These are phyloP conservation scores for Marmota monax DNA, from an alignment of 2,113 vertebrate species.

Conservation along the genomic window DNA sequence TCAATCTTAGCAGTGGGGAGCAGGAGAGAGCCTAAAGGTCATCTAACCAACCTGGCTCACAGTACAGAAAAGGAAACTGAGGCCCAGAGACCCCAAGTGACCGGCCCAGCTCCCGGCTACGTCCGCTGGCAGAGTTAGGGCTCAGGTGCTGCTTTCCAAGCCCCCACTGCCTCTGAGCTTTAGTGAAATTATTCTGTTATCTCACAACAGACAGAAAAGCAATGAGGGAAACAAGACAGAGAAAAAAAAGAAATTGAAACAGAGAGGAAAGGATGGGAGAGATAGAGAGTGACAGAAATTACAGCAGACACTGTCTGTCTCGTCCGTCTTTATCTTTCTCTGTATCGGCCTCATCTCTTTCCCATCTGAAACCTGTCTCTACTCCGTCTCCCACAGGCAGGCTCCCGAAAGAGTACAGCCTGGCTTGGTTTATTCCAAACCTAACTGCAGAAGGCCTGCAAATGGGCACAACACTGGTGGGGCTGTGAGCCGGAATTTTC, in stretches of 20 bases:
- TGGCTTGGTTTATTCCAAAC: constrained; percentile 45
- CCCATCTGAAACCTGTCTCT: constrained; percentile 47
- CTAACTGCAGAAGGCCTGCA: background rate
- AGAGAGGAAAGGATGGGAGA: constrained; percentile 61
- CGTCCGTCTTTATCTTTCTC: constrained; percentile 50
- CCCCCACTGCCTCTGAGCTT: background rate
- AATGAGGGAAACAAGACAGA: constrained; percentile 49
- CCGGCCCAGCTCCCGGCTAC: fast-evolving
- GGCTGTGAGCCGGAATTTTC: background rate
- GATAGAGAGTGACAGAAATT: constrained; percentile 51
- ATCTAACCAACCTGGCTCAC: background rate
- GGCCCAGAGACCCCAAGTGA: background rate
- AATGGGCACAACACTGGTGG: background rate
- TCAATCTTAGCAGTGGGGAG: background rate
- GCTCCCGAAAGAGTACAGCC: background rate
- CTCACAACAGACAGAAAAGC: constrained; percentile 60
- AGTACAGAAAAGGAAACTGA: background rate
- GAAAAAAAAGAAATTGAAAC: constrained; percentile 69
- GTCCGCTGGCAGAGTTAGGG: background rate
- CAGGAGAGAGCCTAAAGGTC: background rate
- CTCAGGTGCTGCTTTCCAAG: background rate
- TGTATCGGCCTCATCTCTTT: constrained; percentile 38
- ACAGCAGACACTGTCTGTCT: background rate
- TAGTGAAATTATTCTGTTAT: constrained; percentile 67
- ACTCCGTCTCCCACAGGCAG: background rate